These are phyloP conservation scores for Neodiprion virginianus DNA, from an alignment of 1,140 invertebrate species.

Conservation along the genomic window DNA sequence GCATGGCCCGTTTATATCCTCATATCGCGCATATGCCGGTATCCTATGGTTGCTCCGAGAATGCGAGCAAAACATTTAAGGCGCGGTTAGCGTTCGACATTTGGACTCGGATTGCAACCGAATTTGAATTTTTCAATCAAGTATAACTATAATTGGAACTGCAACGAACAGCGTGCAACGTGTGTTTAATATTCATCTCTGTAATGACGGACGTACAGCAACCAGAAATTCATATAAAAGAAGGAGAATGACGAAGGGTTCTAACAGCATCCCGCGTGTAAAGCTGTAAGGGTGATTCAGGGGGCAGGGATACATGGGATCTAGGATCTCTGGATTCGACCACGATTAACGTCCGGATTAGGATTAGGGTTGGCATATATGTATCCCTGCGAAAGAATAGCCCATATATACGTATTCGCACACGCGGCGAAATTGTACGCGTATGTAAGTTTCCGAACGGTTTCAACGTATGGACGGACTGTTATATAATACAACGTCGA, in stretches of 20 bases:
- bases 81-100: too few relatives aligned
- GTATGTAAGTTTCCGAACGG: not conserved
- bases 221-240: too few relatives aligned
- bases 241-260: not conserved
- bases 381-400: conserved; percentile 31
- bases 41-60: too few relatives aligned
- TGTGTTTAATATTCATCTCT: too few relatives aligned
- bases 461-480: not conserved
- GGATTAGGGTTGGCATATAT: conserved; percentile 48
- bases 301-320: not conserved
- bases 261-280: not conserved
- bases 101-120: too few relatives aligned
- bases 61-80: too few relatives aligned
- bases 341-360: conserved; percentile 56
- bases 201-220: too few relatives aligned
- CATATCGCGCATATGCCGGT: too few relatives aligned
- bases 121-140: too few relatives aligned
- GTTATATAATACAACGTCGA: not conserved
- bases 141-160: too few relatives aligned
- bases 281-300: not conserved
- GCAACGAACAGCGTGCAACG: too few relatives aligned
- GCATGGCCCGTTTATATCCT: too few relatives aligned
- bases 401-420: conserved; percentile 1
- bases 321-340: conserved; percentile 39
- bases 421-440: not conserved